These are phyloP conservation scores for Augochlorella aurata DNA, from an alignment of 2,888 invertebrate species.

Conservation along the genomic window DNA sequence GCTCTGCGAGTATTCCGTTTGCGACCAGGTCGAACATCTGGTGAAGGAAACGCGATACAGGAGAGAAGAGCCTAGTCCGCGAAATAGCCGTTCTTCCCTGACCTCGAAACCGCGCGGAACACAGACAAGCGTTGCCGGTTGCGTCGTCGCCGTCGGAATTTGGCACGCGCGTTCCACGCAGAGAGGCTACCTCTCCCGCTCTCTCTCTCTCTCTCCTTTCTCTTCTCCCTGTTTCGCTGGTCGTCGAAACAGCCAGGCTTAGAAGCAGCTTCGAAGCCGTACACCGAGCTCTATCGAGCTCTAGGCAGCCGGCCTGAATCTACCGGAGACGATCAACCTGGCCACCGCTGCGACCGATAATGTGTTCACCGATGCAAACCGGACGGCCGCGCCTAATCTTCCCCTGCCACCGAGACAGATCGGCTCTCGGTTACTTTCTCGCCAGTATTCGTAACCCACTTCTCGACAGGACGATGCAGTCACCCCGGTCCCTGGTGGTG, in stretches of 20 bases:
- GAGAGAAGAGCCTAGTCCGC: conserved; percentile 39
- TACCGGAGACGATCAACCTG: not conserved
- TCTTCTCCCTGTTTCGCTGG: too few relatives aligned
- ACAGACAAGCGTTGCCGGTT: conserved; percentile 45
- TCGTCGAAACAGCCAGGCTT: not conserved
- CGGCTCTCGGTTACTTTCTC: conserved; percentile 64
- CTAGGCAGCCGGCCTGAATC: conserved; percentile 40
- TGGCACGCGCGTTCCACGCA: conserved; percentile 55
- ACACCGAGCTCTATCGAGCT: not conserved
- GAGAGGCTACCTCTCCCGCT: not conserved
- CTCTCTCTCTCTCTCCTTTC: too few relatives aligned
- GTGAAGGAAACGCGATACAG: conserved; percentile 25
- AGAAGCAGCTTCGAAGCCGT: conserved; percentile 36
- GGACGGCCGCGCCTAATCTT: conserved; percentile 58
- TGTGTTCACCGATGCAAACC: conserved; percentile 39
- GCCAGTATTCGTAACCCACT: conserved; percentile 66
- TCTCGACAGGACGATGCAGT: conserved; percentile 53
- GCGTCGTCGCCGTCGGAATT: conserved; percentile 59
- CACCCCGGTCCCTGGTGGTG: conserved; percentile 11
- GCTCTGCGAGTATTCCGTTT: not conserved
- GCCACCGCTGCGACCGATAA: conserved; percentile 22
- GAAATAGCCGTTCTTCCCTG: conserved; percentile 63
- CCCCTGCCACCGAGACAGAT: conserved; percentile 48
- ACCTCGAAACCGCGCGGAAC: conserved; percentile 59
- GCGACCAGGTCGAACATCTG: not conserved